Evolutionary conservation across 2,797 vertebrate genomes (phyloP), one percentile per base, ranked within the genome.

Genomic region (Gobio occitaniae): DNA sequence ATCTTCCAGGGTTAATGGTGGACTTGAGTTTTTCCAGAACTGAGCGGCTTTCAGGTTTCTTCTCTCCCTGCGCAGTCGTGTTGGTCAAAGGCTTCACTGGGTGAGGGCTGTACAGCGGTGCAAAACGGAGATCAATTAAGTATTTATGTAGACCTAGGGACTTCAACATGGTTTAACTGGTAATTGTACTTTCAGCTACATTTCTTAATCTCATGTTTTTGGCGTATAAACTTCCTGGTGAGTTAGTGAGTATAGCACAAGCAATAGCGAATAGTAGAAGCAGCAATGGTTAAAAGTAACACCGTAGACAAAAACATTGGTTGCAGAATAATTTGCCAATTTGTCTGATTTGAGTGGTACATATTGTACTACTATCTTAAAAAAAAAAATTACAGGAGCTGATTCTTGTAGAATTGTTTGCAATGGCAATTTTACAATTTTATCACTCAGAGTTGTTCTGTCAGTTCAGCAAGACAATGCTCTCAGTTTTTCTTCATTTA

Each of bases 31-130:
- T 97, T 92, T 98, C 97, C 85, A 97, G 93, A 0, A 97, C 96
- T 0, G 94, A 95, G 9, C 96, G 95, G 56, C 94, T 91, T n/a
- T 96, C 96, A 13, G 85, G 69, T 92, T 94, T 97, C 94, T 95
- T 97, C 87, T 97, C 96, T 0, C 89, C 87, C 10, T 93, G 93
- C 0, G 94, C 90, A 59, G 81, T 63, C 16, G 78, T 44, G 82
- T 91, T 92, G 3, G 94, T 97, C 89, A 99, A 93, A 15, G 98
- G 98, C 91, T 97, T 99, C 94, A 99, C 98, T 0, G 94, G 96
- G 87, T 99, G 98, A 44, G 97, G 95, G 90, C 98, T 99, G 93
- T 2, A 84, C 90, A 90, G 82, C n/a, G 8, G n/a, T 63, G 76
- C 78, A 68, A 77, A 84, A 72, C 36, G 44, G 69, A n/a, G 29